phyloP scores from a whole-genome alignment of 2,113 vertebrate genomes.

The Thamnophis sirtalis region DNA sequence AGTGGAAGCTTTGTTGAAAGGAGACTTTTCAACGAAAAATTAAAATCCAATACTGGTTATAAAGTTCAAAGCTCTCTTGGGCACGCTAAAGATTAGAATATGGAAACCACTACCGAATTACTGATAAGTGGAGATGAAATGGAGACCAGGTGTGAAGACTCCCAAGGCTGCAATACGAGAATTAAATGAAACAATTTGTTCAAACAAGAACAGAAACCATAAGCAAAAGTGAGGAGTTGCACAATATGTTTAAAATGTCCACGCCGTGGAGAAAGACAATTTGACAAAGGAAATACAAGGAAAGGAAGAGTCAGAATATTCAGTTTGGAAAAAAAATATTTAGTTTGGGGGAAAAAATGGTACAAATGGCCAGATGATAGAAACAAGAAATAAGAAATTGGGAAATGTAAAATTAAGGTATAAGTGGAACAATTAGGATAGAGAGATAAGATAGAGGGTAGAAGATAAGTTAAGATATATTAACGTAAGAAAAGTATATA shows the following conservation, averaged over 20 bases:
- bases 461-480: no score
- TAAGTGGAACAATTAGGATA: no score
- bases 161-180: neutral
- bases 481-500: no score
- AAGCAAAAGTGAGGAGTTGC: neutral
- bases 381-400: no score
- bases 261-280: neutral
- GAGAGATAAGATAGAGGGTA: no score
- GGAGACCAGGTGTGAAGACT: neutral
- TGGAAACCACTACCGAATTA: neutral
- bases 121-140: neutral
- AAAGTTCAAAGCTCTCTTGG: neutral
- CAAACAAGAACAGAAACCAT: neutral
- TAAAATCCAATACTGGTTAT: neutral
- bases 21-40: neutral
- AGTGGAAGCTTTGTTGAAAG: neutral
- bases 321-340: no score
- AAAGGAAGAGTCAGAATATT: no score
- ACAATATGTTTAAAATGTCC: neutral
- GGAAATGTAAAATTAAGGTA: no score
- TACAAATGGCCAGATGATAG: no score
- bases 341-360: no score
- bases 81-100: neutral
- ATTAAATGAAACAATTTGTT: neutral
- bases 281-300: no score